Evolutionary conservation across 2,888 invertebrate species (phyloP).

Genomic region (Lymantria dispar): DNA sequence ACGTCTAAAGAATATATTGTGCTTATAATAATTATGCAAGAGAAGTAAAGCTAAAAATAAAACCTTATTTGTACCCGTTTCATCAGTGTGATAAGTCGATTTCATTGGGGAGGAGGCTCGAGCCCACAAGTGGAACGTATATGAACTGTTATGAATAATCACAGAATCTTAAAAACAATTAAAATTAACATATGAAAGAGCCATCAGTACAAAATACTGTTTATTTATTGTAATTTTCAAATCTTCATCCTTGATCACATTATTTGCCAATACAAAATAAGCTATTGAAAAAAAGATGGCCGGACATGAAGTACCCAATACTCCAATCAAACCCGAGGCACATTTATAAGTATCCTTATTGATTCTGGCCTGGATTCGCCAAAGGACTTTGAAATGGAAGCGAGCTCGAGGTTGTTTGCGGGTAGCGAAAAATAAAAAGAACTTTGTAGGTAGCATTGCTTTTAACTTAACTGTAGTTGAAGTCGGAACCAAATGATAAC

Average conservation of each 20-base stretch:
- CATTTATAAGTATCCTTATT: constrained; percentile 3
- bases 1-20: too few relatives aligned
- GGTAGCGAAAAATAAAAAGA: constrained; percentile 2
- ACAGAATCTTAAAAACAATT: too few relatives aligned
- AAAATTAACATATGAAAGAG: too few relatives aligned
- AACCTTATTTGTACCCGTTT: too few relatives aligned
- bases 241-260: not conserved
- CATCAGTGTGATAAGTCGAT: too few relatives aligned
- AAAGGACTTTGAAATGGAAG: constrained; percentile 4
- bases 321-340: constrained; percentile 8
- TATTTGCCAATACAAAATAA: not conserved
- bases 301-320: constrained; percentile 8
- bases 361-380: not conserved
- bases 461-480: not conserved
- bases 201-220: too few relatives aligned
- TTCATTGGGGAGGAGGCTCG: too few relatives aligned
- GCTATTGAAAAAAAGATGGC: constrained; percentile 11
- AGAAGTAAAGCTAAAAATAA: too few relatives aligned
- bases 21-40: too few relatives aligned
- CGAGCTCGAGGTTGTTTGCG: constrained; percentile 3
- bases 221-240: too few relatives aligned
- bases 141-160: too few relatives aligned
- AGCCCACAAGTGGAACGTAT: too few relatives aligned
- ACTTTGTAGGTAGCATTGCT: not conserved
- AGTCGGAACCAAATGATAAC: not conserved